Percentiles rank a stretch among this genome's conserved stretches.
Conservation (phyloP, 1,140 invertebrate species). For the Mamestra configurata region DNA sequence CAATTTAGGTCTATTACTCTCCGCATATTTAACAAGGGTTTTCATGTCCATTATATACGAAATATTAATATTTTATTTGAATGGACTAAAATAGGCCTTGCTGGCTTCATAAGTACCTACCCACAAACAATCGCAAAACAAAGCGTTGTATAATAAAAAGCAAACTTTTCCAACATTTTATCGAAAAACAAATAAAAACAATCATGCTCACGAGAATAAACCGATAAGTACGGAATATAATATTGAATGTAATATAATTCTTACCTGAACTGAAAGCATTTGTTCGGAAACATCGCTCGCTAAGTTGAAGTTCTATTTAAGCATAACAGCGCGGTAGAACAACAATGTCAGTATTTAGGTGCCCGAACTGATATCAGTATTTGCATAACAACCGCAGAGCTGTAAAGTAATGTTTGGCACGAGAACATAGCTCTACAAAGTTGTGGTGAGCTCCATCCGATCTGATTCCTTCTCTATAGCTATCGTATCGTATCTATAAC, state of each 20-base stretch:
- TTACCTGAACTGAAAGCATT: constrained; percentile 17
- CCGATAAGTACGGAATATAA: constrained; percentile 11
- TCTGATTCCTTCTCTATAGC: not conserved
- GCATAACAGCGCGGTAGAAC: constrained; percentile 13
- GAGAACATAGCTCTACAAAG: constrained; percentile 49
- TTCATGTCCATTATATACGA: constrained; percentile 22
- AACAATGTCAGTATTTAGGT: constrained; percentile 48
- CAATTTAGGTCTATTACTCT: constrained; percentile 19
- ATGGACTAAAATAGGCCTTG: not conserved
- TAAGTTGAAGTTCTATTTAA: constrained; percentile 39
- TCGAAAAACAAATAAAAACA: constrained; percentile 22
- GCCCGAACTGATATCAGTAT: constrained; percentile 48
- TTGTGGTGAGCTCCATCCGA: constrained; percentile 35
- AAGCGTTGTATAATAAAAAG: constrained; percentile 7
- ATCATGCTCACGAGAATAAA: not conserved
- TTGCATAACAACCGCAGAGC: constrained; percentile 56
- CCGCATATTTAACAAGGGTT: not conserved
- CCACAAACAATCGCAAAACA: not conserved
- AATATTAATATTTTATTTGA: constrained; percentile 15
- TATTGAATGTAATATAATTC: constrained; percentile 26
- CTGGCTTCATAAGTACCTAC: not conserved
- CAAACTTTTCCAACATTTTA: not conserved
- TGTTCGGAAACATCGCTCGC: not conserved
- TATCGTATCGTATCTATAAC: not conserved
- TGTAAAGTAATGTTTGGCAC: constrained; percentile 56